Conservation (phyloP, 2,888 invertebrate genomes). For the Agrypnus murinus region DNA sequence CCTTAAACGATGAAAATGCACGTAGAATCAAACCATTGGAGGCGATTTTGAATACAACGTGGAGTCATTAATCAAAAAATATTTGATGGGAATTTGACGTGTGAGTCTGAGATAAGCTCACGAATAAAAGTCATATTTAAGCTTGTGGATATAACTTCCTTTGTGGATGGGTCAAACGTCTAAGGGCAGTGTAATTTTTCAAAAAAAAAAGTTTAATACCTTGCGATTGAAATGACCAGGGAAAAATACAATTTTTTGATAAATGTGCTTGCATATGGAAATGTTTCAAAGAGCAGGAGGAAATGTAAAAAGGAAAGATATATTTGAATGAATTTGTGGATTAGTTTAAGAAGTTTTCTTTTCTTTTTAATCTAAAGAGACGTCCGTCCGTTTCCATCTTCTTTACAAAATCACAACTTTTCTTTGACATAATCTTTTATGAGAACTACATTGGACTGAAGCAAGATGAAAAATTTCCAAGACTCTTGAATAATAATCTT, state of each 20-base stretch:
- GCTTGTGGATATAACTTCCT: conserved; percentile 26
- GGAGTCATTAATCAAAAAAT: conserved; percentile 38
- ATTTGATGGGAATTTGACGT: conserved; percentile 44
- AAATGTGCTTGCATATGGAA: conserved; percentile 17
- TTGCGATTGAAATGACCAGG: conserved; percentile 4
- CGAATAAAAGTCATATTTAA: conserved; percentile 42
- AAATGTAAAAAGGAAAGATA: neutral
- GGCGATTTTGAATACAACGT: conserved; percentile 23
- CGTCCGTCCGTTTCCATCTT: neutral
- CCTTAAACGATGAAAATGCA: neutral
- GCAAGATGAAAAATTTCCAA: conserved; percentile 14
- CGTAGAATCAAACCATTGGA: conserved; percentile 12
- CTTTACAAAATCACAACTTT: neutral
- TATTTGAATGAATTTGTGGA: conserved; percentile 6
- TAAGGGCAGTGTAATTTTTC: conserved; percentile 29
- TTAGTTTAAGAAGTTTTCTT: conserved; percentile 23
- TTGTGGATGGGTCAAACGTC: conserved; percentile 24
- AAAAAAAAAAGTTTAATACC: conserved; percentile 26
- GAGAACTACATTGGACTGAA: neutral
- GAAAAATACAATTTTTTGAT: conserved; percentile 14
- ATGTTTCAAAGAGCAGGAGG: neutral
- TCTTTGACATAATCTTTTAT: neutral
- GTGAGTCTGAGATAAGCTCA: conserved; percentile 36
- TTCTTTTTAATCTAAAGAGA: conserved; percentile 10
- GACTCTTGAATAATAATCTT: conserved; percentile 25